Evolutionary conservation across 2,888 invertebrate genomes (phyloP).

Genomic region (Lithophane ornitopus): DNA sequence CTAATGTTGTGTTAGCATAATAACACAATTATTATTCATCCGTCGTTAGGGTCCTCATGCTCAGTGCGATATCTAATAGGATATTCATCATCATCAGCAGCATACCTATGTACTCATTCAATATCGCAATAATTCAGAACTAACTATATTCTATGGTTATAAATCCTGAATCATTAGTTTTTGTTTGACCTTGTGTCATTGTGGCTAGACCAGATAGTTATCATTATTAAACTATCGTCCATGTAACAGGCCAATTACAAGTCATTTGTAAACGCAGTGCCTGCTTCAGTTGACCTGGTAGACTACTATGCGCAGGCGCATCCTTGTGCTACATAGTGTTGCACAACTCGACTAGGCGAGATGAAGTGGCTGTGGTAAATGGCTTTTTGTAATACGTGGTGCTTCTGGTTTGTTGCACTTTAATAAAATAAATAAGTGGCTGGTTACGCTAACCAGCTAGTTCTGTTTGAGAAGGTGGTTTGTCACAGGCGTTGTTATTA

Average conservation of each 20-base stretch:
- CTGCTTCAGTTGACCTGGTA: constrained; percentile 48
- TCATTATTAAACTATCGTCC: background rate
- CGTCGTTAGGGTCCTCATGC: background rate
- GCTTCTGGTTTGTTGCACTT: background rate
- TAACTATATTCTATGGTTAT: background rate
- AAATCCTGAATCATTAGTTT: background rate
- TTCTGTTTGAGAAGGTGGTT: background rate
- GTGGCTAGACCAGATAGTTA: constrained; percentile 16
- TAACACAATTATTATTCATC: constrained; percentile 1
- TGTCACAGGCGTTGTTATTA: background rate
- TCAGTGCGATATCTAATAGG: background rate
- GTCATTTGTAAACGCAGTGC: constrained; percentile 48
- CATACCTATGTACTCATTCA: background rate
- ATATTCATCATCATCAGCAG: background rate
- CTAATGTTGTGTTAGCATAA: background rate
- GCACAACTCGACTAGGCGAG: constrained; percentile 44
- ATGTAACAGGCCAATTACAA: constrained; percentile 34
- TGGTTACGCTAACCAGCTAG: background rate
- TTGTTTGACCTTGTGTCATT: constrained; percentile 16
- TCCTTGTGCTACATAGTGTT: constrained; percentile 66
- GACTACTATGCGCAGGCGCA: constrained; percentile 46
- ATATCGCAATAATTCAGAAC: background rate
- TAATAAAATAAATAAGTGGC: background rate
- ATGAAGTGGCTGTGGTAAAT: constrained; percentile 32
- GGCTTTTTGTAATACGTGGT: constrained; percentile 25